Evolutionary conservation across 37 sponge, comb jelly and placozoan genomes (phyloP).

Genomic region (Dysidea cf. avara): DNA sequence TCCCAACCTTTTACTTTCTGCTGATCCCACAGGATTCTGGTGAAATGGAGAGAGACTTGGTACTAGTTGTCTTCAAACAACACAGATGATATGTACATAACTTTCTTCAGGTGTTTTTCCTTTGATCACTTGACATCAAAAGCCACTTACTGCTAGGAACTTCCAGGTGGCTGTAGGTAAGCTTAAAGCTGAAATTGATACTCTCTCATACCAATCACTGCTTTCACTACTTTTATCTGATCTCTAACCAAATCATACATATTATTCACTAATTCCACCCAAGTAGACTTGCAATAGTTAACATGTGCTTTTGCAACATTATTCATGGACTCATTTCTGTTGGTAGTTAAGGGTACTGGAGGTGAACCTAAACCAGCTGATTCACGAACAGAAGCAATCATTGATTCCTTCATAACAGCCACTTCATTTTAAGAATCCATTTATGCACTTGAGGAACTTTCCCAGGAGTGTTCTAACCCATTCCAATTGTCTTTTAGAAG

Average conservation of each 20-base stretch:
- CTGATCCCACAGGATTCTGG: background rate
- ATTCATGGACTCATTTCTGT: slow-evolving; percentile 7
- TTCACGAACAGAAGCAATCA: slow-evolving; percentile 5
- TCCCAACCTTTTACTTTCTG: slow-evolving; percentile 1
- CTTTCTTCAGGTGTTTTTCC: background rate
- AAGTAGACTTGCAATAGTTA: slow-evolving; percentile 1
- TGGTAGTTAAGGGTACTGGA: background rate
- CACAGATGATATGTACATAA: background rate
- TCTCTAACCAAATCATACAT: slow-evolving; percentile 2
- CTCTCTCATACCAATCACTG: slow-evolving; percentile 13
- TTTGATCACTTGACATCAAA: slow-evolving; percentile 8
- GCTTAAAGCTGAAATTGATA: slow-evolving; percentile 10
- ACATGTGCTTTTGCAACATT: slow-evolving; percentile 8
- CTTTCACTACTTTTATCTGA: slow-evolving; percentile 10
- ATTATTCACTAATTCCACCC: slow-evolving; percentile 10
- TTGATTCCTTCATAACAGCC: slow-evolving; percentile 4
- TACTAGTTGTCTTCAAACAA: background rate
- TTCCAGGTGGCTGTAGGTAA: background rate
- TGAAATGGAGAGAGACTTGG: slow-evolving; percentile 2
- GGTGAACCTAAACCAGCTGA: slow-evolving; percentile 16
- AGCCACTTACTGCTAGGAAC: background rate
- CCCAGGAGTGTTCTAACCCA: too few species aligned
- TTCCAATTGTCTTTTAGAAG: too few species aligned
- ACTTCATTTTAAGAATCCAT: slow-evolving; percentile 15
- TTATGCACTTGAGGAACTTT: background rate